Conservation (phyloP, 2,888 invertebrate genomes). For the Caenorhabditis japonica region DNA sequence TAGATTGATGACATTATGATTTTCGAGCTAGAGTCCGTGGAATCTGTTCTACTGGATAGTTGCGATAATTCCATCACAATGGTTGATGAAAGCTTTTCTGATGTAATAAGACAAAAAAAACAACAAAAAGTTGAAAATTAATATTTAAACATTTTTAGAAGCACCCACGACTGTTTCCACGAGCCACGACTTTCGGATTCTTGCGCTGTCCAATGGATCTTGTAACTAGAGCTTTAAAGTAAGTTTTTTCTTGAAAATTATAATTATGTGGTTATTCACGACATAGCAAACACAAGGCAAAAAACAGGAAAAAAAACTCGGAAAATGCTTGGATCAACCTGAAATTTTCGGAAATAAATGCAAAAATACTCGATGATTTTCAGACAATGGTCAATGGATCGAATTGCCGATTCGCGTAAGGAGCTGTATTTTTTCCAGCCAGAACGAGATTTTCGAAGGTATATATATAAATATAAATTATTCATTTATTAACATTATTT, state of each 20-base stretch:
- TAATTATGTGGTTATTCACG: too few species aligned
- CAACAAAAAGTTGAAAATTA: background rate
- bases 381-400: constrained; percentile 24
- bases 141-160: constrained; percentile 11
- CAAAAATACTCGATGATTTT: background rate
- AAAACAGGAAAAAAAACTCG: too few species aligned
- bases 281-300: too few species aligned
- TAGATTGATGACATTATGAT: constrained; percentile 40
- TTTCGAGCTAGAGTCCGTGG: constrained; percentile 23
- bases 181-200: constrained; percentile 33
- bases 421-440: constrained; percentile 36
- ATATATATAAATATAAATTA: constrained; percentile 7
- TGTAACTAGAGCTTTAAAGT: constrained; percentile 23
- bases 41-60: constrained; percentile 38
- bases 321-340: too few species aligned
- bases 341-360: too few species aligned
- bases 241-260: background rate
- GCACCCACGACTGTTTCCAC: constrained; percentile 36
- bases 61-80: constrained; percentile 34
- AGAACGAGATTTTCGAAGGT: constrained; percentile 40
- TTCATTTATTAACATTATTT: background rate
- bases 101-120: constrained; percentile 3
- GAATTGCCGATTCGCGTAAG: constrained; percentile 13
- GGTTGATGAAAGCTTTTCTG: constrained; percentile 24
- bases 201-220: constrained; percentile 19